phyloP scores from a whole-genome alignment of 2,797 vertebrate genomes.

The Halcyon chelicuti region DNA sequence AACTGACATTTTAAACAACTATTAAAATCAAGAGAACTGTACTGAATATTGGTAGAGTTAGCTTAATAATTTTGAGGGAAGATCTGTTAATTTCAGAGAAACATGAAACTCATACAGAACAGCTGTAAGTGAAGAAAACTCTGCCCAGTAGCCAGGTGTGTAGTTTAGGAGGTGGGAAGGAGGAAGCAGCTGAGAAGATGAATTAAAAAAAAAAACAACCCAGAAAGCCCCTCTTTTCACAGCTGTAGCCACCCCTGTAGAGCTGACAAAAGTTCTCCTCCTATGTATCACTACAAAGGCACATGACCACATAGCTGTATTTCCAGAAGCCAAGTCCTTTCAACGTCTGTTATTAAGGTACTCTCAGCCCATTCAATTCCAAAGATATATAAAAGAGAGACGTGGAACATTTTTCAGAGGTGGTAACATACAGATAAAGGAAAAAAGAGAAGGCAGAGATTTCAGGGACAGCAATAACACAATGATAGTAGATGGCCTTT shows the following conservation, averaged over 20 bases:
- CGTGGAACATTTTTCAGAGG: neutral
- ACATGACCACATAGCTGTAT: fast-evolving
- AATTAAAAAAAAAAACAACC: neutral
- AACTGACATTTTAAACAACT: neutral
- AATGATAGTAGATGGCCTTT: neutral
- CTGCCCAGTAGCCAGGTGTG: neutral
- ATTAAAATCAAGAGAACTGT: neutral
- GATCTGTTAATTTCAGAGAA: neutral
- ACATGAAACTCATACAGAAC: neutral
- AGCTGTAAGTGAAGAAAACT: neutral
- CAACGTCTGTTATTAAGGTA: neutral
- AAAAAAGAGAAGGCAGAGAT: neutral
- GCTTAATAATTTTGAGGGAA: neutral
- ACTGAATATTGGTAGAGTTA: neutral
- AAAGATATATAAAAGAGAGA: neutral
- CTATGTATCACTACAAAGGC: neutral
- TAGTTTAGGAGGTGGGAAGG: neutral
- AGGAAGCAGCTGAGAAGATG: neutral
- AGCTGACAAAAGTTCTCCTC: neutral
- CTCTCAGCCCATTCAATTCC: neutral
- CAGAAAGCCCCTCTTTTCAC: neutral
- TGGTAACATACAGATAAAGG: neutral
- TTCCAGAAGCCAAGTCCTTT: neutral
- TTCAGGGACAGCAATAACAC: neutral
- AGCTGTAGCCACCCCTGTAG: neutral